Evolutionary conservation across 2,888 invertebrate species (phyloP), one percentile per base, ranked within the genome.

Genomic region (Rhagonycha fulva): DNA sequence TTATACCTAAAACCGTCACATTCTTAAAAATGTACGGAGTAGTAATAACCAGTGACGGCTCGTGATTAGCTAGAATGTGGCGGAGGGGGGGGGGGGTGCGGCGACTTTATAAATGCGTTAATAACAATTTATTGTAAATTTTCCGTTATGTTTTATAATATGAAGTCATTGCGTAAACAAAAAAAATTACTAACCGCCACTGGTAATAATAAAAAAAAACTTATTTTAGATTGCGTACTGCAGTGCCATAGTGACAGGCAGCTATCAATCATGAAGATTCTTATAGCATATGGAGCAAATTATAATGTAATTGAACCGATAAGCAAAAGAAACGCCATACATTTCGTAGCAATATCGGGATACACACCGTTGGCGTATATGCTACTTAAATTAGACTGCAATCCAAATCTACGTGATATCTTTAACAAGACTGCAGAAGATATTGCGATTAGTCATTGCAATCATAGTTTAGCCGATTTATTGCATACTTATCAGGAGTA

Each of bases 281-380:
- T 90, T 4, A 80, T 89, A 1, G 76, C 83, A 0, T 85, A 88
- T 61, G 89, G 89, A 12, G 88, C 87, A 9, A 19, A 83, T 47
- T 82, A 89, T 4, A 87, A 89, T 71, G 88, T 88, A 73, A 84
- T 85, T 1, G 82, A 85, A 1, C 87, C 86, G 0, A 87, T 88
- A 1, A 89, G 89, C 0, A 86, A 88, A 10, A 86, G 89, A 12
- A 90, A 89, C 80, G 87, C 89, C 0, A 82, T 91, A 61, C 90
- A 91, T 82, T 88, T 89, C 76, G 89, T 89, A 12, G 90, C 90
- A 3, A 89, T 90, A 86, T 88, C 88, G 76, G 87, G 89, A 77
- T 89, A 89, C 77, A 84, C 85, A 62, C 80, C 79, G 2, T 85
- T 90, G 1, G 88, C 89, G 14, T 75, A 78, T 5, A 81, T 87